A percentile compares a stretch with the other conserved stretches of the same genome.
Evolutionary conservation across 2,113 vertebrate species (phyloP).

Genomic region (Fregata magnificens): DNA sequence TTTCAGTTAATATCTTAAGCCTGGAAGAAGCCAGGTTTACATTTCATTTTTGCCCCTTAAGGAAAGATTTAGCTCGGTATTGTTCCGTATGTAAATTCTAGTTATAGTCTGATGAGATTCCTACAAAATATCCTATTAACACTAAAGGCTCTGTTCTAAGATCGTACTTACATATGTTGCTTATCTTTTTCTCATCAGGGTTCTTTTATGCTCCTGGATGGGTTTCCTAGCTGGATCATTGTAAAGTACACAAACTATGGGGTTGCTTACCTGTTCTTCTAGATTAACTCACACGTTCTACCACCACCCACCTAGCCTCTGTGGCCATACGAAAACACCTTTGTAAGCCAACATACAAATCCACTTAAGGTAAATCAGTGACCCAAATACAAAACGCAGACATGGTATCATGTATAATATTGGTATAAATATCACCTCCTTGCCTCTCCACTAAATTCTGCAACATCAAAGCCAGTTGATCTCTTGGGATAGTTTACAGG

Average conservation of each 20-base stretch:
- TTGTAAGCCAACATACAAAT: neutral
- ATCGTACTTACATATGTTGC: conserved; percentile 31
- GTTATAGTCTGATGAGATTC: conserved; percentile 59
- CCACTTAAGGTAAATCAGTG: neutral
- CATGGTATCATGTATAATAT: neutral
- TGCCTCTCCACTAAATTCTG: neutral
- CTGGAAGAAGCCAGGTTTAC: neutral
- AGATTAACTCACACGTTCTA: conserved; percentile 8
- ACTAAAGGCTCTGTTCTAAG: conserved; percentile 33
- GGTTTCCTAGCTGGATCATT: conserved; percentile 37
- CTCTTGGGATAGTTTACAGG: neutral
- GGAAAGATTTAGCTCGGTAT: conserved; percentile 34
- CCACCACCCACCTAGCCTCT: conserved; percentile 22
- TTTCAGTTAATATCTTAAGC: neutral
- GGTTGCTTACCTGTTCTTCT: conserved; percentile 35
- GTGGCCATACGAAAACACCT: neutral
- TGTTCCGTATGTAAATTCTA: conserved; percentile 57
- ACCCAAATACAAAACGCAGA: neutral
- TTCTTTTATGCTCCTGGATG: conserved; percentile 51
- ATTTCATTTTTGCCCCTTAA: conserved; percentile 30
- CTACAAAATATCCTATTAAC: conserved; percentile 55
- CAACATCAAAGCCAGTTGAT: conserved; percentile 33
- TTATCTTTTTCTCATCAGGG: conserved; percentile 61
- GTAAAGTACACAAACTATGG: conserved; percentile 41
- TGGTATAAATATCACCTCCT: conserved; percentile 2